These are phyloP conservation scores for Saccostrea glomerata DNA, from an alignment of 1,140 invertebrate genomes.

Conservation along the genomic window DNA sequence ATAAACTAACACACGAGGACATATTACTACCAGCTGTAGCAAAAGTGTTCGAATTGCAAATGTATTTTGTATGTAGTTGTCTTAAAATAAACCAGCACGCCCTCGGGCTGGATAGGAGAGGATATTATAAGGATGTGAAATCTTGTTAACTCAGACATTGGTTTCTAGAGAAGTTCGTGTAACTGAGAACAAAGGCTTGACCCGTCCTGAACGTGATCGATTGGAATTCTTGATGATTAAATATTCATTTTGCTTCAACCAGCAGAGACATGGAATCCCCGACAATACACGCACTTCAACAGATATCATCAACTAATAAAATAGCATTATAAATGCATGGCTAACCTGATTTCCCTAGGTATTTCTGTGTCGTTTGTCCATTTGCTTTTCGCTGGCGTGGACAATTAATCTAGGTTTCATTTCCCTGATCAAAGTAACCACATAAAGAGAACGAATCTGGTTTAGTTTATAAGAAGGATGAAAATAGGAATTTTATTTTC, in stretches of 20 bases:
- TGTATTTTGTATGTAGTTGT: background rate
- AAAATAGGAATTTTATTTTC: background rate
- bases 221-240: slow-evolving; percentile 30
- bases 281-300: slow-evolving; percentile 35
- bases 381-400: slow-evolving; percentile 27
- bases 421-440: slow-evolving; percentile 24
- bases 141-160: background rate
- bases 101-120: background rate
- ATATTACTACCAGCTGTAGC: too few relatives aligned
- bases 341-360: slow-evolving; percentile 31
- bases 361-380: slow-evolving; percentile 24
- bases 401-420: slow-evolving; percentile 20
- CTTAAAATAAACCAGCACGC: background rate
- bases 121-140: background rate
- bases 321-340: slow-evolving; percentile 31
- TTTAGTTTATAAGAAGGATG: background rate
- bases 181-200: slow-evolving; percentile 29
- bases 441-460: background rate
- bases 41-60: too few relatives aligned
- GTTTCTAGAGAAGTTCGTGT: slow-evolving; percentile 10
- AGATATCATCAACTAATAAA: slow-evolving; percentile 37
- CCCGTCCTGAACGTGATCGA: slow-evolving; percentile 24
- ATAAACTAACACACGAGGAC: too few relatives aligned
- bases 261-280: slow-evolving; percentile 14
- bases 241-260: slow-evolving; percentile 32